These are phyloP conservation scores for Myotis pilosus DNA, from an alignment of 2,797 vertebrate genomes.

Conservation along the genomic window DNA sequence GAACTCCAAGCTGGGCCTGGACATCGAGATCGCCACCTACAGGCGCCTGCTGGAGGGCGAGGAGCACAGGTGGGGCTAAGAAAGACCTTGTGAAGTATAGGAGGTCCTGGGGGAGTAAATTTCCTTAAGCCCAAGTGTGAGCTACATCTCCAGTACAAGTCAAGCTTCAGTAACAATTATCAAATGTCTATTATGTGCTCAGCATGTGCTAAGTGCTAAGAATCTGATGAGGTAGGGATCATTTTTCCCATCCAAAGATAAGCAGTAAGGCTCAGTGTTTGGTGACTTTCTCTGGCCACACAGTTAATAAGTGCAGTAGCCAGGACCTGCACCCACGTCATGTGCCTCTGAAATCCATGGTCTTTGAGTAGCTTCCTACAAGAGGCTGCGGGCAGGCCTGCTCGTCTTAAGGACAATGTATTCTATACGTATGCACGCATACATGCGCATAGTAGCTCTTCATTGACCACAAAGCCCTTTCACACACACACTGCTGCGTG, in stretches of 20 bases:
- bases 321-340: not conserved
- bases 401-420: rapidly evolving
- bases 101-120: not conserved
- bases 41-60: conserved; percentile 86
- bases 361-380: not conserved
- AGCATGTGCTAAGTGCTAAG: not conserved
- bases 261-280: not conserved
- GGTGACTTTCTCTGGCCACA: not conserved
- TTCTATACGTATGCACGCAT: not conserved
- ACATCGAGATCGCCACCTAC: conserved; percentile 91
- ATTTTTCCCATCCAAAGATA: not conserved
- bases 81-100: not conserved
- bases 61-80: conserved; percentile 73
- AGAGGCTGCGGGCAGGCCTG: not conserved
- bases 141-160: not conserved
- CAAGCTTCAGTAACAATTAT: not conserved
- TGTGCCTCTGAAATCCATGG: not conserved
- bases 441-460: not conserved
- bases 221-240: not conserved
- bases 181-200: not conserved
- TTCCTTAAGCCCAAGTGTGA: not conserved
- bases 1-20: conserved; percentile 90
- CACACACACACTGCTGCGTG: not conserved
- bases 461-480: not conserved
- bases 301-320: not conserved